These are phyloP conservation scores for Athetis lepigone DNA, from an alignment of 2,888 invertebrate species.

Conservation along the genomic window DNA sequence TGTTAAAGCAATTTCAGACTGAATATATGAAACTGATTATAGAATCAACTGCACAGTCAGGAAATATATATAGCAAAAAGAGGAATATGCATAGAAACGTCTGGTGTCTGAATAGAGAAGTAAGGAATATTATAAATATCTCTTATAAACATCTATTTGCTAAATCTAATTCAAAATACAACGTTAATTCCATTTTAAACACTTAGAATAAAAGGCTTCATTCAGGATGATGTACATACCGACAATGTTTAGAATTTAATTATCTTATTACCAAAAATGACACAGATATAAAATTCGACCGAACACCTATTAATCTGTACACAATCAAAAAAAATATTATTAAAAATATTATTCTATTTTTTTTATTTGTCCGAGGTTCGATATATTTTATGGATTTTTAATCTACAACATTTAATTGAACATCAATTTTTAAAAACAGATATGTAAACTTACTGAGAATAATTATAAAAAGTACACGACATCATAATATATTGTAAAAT, in stretches of 20 bases:
- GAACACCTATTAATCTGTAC: slow-evolving; percentile 78
- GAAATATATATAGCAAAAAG: slow-evolving; percentile 37
- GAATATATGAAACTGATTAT: slow-evolving; percentile 61
- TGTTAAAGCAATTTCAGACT: slow-evolving; percentile 45
- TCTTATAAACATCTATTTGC: slow-evolving; percentile 61
- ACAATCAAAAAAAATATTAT: slow-evolving; percentile 76
- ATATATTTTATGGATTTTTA: slow-evolving; percentile 58
- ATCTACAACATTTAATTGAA: slow-evolving; percentile 48
- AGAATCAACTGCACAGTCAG: slow-evolving; percentile 66
- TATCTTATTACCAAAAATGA: slow-evolving; percentile 67
- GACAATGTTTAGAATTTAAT: slow-evolving; percentile 56
- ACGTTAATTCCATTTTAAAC: slow-evolving; percentile 61
- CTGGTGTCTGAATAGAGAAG: slow-evolving; percentile 43
- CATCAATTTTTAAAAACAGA: slow-evolving; percentile 46
- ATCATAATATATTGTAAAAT: slow-evolving; percentile 42
- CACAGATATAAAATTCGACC: slow-evolving; percentile 73
- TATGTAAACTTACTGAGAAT: slow-evolving; percentile 57
- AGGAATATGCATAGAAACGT: slow-evolving; percentile 45
- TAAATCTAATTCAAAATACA: slow-evolving; percentile 62
- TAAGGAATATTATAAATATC: slow-evolving; percentile 55
- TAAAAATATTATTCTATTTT: slow-evolving; percentile 74
- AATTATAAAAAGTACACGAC: slow-evolving; percentile 37
- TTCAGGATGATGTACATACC: slow-evolving; percentile 51
- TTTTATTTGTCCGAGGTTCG: slow-evolving; percentile 43
- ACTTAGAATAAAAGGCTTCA: slow-evolving; percentile 65